Base-by-base conservation (phyloP, 2,113 vertebrate species). In the Elachura formosa region DNA sequence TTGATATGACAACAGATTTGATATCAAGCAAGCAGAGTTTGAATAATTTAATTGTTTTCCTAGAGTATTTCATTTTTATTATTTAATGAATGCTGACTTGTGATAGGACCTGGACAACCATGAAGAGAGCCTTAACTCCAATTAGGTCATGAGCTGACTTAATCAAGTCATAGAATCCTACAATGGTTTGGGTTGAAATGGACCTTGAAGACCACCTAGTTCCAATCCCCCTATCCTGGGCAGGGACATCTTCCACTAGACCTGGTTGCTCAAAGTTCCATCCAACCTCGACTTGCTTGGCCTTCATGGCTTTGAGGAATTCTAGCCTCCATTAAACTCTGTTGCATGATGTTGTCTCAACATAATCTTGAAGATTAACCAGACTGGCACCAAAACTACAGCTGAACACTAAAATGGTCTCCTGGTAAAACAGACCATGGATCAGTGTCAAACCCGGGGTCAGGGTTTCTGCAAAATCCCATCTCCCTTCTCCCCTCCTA, bases 31-130 rank as follows among this genome's bases (percentile, higher is more conserved):
- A 72, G 72, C 26, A 84, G 92, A 95, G 79, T 90, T 61, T 96
- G 84, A 97, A 97, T 95, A 96, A 97, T 96, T 97, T 95, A 97
- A 97, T 94, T 94, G 91, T 93, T 96, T 97, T 96, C 81, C 59
- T 93, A 68, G 62, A 93, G 75, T 87, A 79, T 96, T 96, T 96
- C 96, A 93, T 93, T 96, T 95, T 97, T 96, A 87, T 91, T 94
- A 45, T 72, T 84, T 94, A 89, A 82, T 79, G 84, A 87, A 36
- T 55, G 26, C 28, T 96, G 84, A 93, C 51, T 83, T 74, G 46
- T 48, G 68, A 77, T 61, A 2, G 5, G 43, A 67, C 43, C 55
- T 81, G 79, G 67, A 83, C 55, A 87, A n/a, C 10, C 41, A 66
- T 0, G 5, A 84, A 84, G 46, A 9, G 68, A 95, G 48, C 4